A percentile compares a stretch with the other conserved stretches of the same genome.
Evolutionary conservation across 2,797 vertebrate species (phyloP).

Genomic region (Sorex maritimensis): DNA sequence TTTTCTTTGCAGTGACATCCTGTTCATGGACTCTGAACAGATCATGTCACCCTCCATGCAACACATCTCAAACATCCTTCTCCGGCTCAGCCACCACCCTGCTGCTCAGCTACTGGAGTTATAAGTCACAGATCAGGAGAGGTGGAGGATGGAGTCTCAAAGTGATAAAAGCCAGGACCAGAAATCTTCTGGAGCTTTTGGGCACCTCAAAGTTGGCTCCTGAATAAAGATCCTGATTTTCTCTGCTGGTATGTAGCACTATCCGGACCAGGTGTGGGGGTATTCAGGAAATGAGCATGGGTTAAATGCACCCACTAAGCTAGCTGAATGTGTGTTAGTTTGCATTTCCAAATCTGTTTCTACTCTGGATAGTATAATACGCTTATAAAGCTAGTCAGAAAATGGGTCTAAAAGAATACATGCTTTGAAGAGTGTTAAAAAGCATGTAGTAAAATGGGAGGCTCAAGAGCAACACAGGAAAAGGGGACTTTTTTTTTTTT

Average conservation of each 20-base stretch:
- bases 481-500: constrained; percentile 71
- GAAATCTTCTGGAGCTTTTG: constrained; percentile 27
- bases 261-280: constrained; percentile 3
- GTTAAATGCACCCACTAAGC: constrained; percentile 52
- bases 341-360: constrained; percentile 70
- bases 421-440: constrained; percentile 69
- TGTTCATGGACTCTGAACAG: constrained; percentile 24
- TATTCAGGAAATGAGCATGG: neutral
- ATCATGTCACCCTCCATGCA: neutral
- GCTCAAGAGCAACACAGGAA: constrained; percentile 76
- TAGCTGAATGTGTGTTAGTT: constrained; percentile 45
- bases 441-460: constrained; percentile 79
- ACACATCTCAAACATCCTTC: neutral
- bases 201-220: constrained; percentile 12
- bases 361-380: constrained; percentile 66
- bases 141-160: neutral
- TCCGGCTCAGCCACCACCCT: neutral
- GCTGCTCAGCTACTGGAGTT: neutral
- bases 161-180: constrained; percentile 49
- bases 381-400: constrained; percentile 82
- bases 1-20: neutral
- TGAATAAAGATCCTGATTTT: constrained; percentile 36
- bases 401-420: constrained; percentile 75
- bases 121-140: constrained; percentile 37
- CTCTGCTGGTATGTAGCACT: neutral